Base-by-base conservation (phyloP, 2,113 vertebrate species). In the Upupa epops region DNA sequence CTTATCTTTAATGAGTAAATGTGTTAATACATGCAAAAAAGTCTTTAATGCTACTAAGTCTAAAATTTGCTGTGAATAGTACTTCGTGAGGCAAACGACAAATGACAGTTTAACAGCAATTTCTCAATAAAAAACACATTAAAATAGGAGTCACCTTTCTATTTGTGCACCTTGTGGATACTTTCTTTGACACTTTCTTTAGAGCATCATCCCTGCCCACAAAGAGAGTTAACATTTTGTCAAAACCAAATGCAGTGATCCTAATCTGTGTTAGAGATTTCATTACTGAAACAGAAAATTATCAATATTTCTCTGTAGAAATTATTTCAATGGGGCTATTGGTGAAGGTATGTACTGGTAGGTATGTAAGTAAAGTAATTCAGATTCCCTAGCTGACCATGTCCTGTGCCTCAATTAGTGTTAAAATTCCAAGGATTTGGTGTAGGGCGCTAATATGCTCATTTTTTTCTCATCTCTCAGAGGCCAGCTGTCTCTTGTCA, bases 401-500 rank as follows among this genome's bases (percentile, higher is more conserved):
- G 32, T 46, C 70, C 48, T 66, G 0, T 31, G 25, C 13, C 2
- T 20, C 46, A 29, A 17, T 49, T 71, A 77, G 46, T 63, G 64
- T 51, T 49, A 56, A 76, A 75, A 71, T 46, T 65, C 26, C 31
- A 48, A 15, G 18, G 29, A 46, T 74, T 13, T 88, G 22, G 17
- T 70, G 26, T 34, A 36, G n/a, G 51, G 74, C 48, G 86, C 18
- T 83, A 75, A 83, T 66, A 45, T 5, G 60, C 37, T 79, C 20
- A n/a, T 74, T 61, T 80, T 42, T 82, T 45, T 28, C 42, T 32
- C 10, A 6, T 48, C 24, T 71, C 34, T 81, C 52, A 1, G 2
- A 78, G 34, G 60, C 66, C 85, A 94, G 66, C 51, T 91, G 64
- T 68, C 56, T 90, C 58, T 76, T 90, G 52, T 77, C 73, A 81